A percentile compares a stretch with the other conserved stretches of the same genome.
Conservation (phyloP, 2,113 vertebrate species). For the Dascyllus trimaculatus region DNA sequence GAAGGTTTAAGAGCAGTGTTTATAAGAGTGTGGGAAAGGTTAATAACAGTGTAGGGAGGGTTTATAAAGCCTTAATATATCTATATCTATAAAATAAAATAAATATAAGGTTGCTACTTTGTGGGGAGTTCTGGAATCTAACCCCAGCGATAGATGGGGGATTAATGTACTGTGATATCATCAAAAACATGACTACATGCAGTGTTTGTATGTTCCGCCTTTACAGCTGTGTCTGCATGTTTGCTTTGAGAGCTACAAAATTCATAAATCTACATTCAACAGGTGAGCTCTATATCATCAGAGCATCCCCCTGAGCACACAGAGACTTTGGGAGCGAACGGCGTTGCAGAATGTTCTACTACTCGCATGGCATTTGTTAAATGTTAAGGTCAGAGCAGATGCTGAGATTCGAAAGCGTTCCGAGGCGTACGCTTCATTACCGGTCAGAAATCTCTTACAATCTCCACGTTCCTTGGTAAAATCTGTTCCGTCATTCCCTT, state of each 20-base stretch:
- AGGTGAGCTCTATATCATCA: not conserved
- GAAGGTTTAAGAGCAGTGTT: no score
- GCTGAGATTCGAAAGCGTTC: not conserved
- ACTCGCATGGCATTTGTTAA: constrained; percentile 13
- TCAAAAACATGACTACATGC: not conserved
- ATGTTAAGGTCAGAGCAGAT: constrained; percentile 1
- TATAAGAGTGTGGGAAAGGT: no score
- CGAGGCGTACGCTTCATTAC: not conserved
- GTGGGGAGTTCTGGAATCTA: no score
- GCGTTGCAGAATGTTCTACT: not conserved
- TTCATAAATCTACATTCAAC: constrained; percentile 30
- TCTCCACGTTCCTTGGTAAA: constrained; percentile 8
- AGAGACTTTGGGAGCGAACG: not conserved
- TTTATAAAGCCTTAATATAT: no score
- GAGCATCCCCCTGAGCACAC: not conserved
- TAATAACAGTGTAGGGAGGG: no score
- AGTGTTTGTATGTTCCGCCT: not conserved
- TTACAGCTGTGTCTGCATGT: not conserved
- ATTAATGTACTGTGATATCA: no score
- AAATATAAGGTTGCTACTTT: no score
- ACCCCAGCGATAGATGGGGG: no score
- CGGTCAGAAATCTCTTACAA: constrained; percentile 28
- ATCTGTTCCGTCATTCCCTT: not conserved
- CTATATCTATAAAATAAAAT: no score
- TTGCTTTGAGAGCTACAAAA: constrained; percentile 31